These are phyloP conservation scores for Hyalella azteca DNA, from an alignment of 2,888 invertebrate genomes.

Conservation along the genomic window DNA sequence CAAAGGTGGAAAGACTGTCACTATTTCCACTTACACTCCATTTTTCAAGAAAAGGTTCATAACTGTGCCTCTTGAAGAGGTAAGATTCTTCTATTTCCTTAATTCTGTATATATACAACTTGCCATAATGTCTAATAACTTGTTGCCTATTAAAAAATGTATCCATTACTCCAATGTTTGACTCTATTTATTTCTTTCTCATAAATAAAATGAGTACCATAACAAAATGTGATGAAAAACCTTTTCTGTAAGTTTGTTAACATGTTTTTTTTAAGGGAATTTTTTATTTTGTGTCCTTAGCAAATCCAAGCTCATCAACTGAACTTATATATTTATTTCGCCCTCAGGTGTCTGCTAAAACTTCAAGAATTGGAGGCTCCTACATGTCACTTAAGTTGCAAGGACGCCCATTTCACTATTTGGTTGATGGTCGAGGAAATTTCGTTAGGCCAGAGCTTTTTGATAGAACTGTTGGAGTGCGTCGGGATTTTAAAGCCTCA, in stretches of 20 bases:
- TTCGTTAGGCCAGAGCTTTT: conserved; percentile 7
- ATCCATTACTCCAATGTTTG: too few species aligned
- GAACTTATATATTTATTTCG: too few species aligned
- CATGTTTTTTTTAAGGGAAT: neutral
- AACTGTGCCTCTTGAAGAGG: conserved; percentile 6
- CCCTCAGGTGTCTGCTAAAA: conserved; percentile 1
- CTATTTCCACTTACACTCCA: conserved; percentile 17
- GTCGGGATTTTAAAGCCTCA: neutral
- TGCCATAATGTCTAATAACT: too few species aligned
- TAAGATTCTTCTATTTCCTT: too few species aligned
- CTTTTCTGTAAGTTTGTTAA: neutral
- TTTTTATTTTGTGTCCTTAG: too few species aligned
- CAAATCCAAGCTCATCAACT: too few species aligned
- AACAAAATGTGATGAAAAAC: neutral
- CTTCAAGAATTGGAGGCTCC: neutral
- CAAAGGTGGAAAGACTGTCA: neutral
- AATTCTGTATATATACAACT: too few species aligned
- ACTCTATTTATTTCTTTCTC: too few species aligned
- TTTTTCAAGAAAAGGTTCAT: neutral
- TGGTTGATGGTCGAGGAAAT: conserved; percentile 8
- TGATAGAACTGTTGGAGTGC: conserved; percentile 29
- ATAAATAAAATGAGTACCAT: too few species aligned
- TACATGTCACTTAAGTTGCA: conserved; percentile 18
- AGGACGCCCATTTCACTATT: neutral
- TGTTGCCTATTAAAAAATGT: too few species aligned